Base-by-base conservation (phyloP, 2,113 vertebrate species). In the Rhynchopsitta pachyrhyncha region DNA sequence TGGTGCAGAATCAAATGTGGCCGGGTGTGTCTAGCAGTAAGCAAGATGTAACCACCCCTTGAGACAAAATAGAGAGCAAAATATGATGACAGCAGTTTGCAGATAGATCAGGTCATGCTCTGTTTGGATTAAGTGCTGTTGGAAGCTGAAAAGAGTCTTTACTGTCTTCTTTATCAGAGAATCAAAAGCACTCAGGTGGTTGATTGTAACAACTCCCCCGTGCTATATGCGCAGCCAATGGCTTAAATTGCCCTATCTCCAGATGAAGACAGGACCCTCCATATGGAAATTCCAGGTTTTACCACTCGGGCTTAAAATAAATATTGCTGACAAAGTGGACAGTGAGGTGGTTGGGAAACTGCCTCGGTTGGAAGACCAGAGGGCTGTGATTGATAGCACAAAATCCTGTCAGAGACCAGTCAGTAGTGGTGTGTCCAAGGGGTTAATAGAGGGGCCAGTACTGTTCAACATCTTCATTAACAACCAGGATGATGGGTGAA, bases 91-190 rank as follows among this genome's bases (percentile, higher is more conserved):
- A 94, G 27, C 4, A 5, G 41, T 81, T 82, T 81, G 31, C 71
- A 96, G 93, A 91, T 55, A 83, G 69, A 57, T 71, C 46, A 55
- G 42, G 86, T 90, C 84, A 74, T 82, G 89, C 79, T 96, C 92
- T 97, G 31, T 79, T 94, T 94, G 69, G 52, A 81, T 81, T 88
- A 88, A 96, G 70, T 18, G 37, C 74, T 90, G 39, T 46, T 67
- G 18, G 46, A 95, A 81, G 68, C 60, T 76, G 52, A 59, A 89
- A 92, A 91, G 33, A 31, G n/a, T 46, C 64, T 82, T 82, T 7
- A 0, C 24, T 6, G 1, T 71, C 8, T 8, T 71, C 35, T 81
- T 64, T 82, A 59, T 71, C n/a, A 44, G 24, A 55, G 76, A 94
- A 73, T 60, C 77, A 64, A 77, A 88, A 88, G 44, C 80, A 39